These are phyloP conservation scores for Xestia xanthographa DNA, from an alignment of 2,888 invertebrate genomes.

Conservation along the genomic window DNA sequence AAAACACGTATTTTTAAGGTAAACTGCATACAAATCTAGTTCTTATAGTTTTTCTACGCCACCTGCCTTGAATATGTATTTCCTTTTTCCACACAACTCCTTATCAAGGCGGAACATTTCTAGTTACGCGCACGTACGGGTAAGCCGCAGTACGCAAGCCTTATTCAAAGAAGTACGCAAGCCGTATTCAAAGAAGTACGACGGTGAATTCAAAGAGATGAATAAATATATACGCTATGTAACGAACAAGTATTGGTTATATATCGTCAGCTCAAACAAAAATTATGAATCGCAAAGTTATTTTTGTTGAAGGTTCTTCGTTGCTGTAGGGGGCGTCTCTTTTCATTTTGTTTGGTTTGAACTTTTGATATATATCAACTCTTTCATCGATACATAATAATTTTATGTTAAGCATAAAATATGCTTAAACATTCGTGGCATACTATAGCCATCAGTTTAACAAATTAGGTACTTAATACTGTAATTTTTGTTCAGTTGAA, in stretches of 20 bases:
- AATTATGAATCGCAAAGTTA: conserved; percentile 25
- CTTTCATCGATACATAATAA: background rate
- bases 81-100: conserved; percentile 9
- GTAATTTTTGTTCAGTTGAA: background rate
- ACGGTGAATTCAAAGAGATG: conserved; percentile 30
- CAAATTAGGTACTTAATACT: background rate
- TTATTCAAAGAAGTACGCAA: conserved; percentile 43
- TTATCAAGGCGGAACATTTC: conserved; percentile 16
- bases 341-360: conserved; percentile 12
- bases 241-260: conserved; percentile 10
- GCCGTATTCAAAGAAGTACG: conserved; percentile 40
- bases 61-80: conserved; percentile 18
- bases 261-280: conserved; percentile 35
- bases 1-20: background rate
- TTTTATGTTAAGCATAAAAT: background rate
- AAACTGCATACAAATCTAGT: background rate
- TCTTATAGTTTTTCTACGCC: conserved; percentile 9
- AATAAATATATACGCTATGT: conserved; percentile 18
- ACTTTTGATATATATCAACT: background rate
- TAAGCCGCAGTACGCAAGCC: conserved; percentile 34
- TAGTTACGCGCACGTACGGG: conserved; percentile 29
- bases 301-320: conserved; percentile 13
- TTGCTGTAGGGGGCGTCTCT: background rate
- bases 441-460: background rate
- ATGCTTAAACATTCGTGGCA: background rate